phyloP scores from a whole-genome alignment of 2,113 vertebrate species.

The Ictalurus punctatus region DNA sequence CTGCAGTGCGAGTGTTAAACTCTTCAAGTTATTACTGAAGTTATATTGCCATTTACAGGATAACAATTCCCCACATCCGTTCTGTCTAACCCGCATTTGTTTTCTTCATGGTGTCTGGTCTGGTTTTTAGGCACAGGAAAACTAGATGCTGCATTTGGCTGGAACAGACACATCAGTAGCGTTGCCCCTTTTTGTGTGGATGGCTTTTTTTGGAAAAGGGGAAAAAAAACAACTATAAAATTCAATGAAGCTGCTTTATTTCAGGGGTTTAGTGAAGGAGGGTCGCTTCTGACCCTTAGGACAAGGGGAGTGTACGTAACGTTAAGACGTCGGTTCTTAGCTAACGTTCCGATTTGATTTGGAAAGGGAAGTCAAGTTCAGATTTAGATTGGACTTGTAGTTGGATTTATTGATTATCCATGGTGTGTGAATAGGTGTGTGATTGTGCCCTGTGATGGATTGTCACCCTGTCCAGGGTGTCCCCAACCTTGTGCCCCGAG shows the following conservation, averaged over 20 bases:
- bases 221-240: background rate
- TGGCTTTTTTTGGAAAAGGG: background rate
- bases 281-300: too few species aligned
- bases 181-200: background rate
- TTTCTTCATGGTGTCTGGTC: background rate
- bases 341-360: background rate
- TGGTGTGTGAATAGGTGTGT: too few species aligned
- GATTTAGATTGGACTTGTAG: background rate
- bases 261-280: too few species aligned
- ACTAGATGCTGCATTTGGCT: background rate
- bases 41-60: background rate
- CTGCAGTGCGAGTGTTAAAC: constrained; percentile 7
- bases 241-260: too few species aligned
- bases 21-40: background rate
- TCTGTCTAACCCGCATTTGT: background rate
- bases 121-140: background rate
- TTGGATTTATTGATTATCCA: background rate
- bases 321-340: background rate
- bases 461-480: too few species aligned
- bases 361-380: background rate
- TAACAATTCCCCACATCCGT: background rate
- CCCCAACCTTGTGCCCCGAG: too few species aligned
- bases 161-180: background rate
- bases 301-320: too few species aligned
- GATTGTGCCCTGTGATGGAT: too few species aligned